phyloP scores from a whole-genome alignment of 2,888 invertebrate species.

The Amiota mariae region DNA sequence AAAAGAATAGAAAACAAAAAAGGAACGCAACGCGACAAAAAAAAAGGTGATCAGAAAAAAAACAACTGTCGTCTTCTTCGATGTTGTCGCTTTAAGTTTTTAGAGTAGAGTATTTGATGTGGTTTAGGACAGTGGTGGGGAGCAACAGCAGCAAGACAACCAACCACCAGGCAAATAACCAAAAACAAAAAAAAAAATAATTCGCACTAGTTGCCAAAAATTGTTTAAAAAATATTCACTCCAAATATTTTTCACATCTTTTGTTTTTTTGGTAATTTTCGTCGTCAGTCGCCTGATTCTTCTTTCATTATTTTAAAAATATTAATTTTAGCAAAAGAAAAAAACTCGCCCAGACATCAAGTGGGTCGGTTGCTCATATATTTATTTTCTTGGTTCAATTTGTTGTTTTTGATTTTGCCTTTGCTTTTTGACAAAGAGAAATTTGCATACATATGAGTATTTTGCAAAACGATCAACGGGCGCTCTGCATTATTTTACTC shows the following conservation, averaged over 20 bases:
- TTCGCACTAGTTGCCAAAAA: constrained; percentile 57
- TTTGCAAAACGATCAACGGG: constrained; percentile 8
- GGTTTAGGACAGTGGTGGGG: not conserved
- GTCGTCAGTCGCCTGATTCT: constrained; percentile 51
- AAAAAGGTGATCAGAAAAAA: no score
- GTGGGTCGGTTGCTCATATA: constrained; percentile 6
- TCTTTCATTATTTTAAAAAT: constrained; percentile 42
- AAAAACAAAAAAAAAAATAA: not conserved
- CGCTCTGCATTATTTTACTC: not conserved
- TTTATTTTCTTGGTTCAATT: not conserved
- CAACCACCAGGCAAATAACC: not conserved
- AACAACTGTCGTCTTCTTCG: no score
- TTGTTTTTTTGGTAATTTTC: no score
- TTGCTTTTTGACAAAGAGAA: not conserved
- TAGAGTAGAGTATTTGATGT: not conserved
- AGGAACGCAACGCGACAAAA: constrained; percentile 39
- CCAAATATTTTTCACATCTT: constrained; percentile 5
- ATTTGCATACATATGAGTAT: constrained; percentile 12
- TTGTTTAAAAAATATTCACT: constrained; percentile 55
- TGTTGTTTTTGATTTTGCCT: not conserved
- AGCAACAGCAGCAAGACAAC: constrained; percentile 35
- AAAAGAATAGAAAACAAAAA: constrained; percentile 38
- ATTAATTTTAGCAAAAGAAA: constrained; percentile 60
- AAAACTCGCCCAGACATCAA: constrained; percentile 52
- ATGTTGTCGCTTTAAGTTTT: no score